Conservation (phyloP, 2,888 invertebrate genomes). For the Flabesymbios commensalis region DNA sequence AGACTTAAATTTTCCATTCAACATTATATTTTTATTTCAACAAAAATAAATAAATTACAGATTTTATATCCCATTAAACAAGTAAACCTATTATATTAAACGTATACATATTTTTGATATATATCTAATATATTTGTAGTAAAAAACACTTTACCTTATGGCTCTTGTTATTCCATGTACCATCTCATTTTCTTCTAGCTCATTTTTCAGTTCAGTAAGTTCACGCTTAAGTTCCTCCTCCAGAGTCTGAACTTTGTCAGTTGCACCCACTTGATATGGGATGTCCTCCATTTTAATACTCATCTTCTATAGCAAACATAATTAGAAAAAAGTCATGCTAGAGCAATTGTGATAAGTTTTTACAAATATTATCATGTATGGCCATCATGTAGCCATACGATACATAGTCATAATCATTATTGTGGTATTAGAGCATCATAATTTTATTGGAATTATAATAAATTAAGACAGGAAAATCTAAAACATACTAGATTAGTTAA, state of each 20-base stretch:
- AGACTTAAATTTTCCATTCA: not conserved
- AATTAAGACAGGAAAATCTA: too few relatives aligned
- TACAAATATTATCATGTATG: too few relatives aligned
- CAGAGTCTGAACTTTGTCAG: conserved; percentile 50
- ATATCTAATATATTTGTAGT: conserved; percentile 3
- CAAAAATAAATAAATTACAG: not conserved
- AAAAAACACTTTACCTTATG: conserved; percentile 20
- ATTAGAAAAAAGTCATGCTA: too few relatives aligned
- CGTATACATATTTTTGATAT: not conserved
- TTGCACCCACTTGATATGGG: conserved; percentile 19
- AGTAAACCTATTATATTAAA: conserved; percentile 1
- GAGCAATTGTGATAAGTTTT: too few relatives aligned
- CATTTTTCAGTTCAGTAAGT: conserved; percentile 52
- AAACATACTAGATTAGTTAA: too few relatives aligned
- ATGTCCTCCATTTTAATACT: conserved; percentile 21
- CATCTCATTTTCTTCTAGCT: conserved; percentile 59
- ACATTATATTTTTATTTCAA: not conserved
- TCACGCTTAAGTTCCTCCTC: conserved; percentile 52
- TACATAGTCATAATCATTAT: too few relatives aligned
- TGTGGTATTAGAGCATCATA: too few relatives aligned
- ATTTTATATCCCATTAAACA: not conserved
- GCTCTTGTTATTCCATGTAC: conserved; percentile 34
- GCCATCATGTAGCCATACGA: too few relatives aligned
- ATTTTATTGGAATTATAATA: too few relatives aligned
- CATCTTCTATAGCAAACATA: too few relatives aligned